Conservation (phyloP, 2,797 vertebrate genomes). For the Lophius americanus region DNA sequence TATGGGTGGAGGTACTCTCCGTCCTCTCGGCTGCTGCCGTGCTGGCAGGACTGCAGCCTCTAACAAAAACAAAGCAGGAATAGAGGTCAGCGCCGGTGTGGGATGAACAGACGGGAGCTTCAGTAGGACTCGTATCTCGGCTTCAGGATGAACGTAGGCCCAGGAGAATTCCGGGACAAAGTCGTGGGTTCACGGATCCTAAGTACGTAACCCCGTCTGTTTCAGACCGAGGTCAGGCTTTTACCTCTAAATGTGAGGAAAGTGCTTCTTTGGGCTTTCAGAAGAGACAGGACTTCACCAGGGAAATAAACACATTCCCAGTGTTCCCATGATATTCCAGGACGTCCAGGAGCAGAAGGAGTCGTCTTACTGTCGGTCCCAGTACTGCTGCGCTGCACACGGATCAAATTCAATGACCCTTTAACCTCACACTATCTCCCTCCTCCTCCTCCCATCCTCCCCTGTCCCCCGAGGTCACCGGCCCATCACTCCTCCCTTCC, state of each 20-base stretch:
- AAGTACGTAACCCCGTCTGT: too few relatives aligned
- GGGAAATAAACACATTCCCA: slow-evolving; percentile 37
- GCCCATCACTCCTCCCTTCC: slow-evolving; percentile 53
- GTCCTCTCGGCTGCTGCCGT: background rate
- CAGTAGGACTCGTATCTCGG: background rate
- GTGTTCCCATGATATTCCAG: slow-evolving; percentile 48
- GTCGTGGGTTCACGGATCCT: background rate
- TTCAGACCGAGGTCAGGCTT: background rate
- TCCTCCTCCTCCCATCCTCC: slow-evolving; percentile 37
- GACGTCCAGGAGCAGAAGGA: slow-evolving; percentile 58
- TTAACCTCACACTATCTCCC: slow-evolving; percentile 74
- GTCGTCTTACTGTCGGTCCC: slow-evolving; percentile 58
- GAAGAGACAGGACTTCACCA: background rate
- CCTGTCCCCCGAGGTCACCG: slow-evolving; percentile 67
- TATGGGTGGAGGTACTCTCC: background rate
- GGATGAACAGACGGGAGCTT: background rate
- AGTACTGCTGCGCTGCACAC: slow-evolving; percentile 63
- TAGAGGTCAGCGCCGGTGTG: slow-evolving; percentile 4
- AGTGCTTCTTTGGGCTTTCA: slow-evolving; percentile 10
- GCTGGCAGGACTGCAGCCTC: background rate
- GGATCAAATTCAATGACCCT: slow-evolving; percentile 80
- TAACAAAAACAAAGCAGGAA: slow-evolving; percentile 4
- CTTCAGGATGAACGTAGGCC: background rate
- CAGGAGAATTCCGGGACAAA: background rate
- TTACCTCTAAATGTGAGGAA: slow-evolving; percentile 4